Base-by-base conservation (phyloP, 2,113 vertebrate genomes). In the Gymnarchus niloticus region DNA sequence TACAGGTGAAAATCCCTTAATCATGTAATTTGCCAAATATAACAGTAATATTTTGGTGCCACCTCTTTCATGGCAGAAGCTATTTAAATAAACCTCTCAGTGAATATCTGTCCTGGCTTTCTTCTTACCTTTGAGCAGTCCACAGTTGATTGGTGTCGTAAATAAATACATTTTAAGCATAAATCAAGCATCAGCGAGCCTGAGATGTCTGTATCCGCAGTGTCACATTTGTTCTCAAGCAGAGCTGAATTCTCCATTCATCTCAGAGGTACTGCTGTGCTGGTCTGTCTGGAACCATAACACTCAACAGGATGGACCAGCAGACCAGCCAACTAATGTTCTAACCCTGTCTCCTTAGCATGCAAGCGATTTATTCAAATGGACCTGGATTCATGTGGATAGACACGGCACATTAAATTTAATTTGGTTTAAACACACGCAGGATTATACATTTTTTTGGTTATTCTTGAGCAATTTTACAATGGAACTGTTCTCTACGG, bases 171-270 rank as follows among this genome's bases (percentile, higher is more conserved):
- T 54, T 54, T 54, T 14, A 54, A 14, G 51, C 8, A 9, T 10
- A 54, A 54, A 54, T 2, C 23, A 56, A 44, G 12, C 23, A 59
- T 14, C 82, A 48, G 81, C 86, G 86, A 87, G 84, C 57, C 37
- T 28, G 83, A 86, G 84, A 83, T 83, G 33, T 48, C 49, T 56
- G 46, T 21, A 25, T 59, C 84, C 85, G 81, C 85, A 86, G 85
- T 76, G 51, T 85, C 77, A 56, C 76, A 86, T 46, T 89, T 87
- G 87, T 78, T n/a, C n/a, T n/a, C n/a, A n/a, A n/a, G n/a, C n/a
- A n/a, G n/a, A n/a, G n/a, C n/a, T n/a, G n/a, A n/a, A n/a, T n/a
- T n/a, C 65, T 49, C 85, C 33, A 41, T 37, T n/a, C 59, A n/a
- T 37, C 2, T 56, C 37, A 80, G 69, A 7, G 14, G 52, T 37